phyloP scores from a whole-genome alignment of 2,797 vertebrate genomes.

The Enteromius argenteus region DNA sequence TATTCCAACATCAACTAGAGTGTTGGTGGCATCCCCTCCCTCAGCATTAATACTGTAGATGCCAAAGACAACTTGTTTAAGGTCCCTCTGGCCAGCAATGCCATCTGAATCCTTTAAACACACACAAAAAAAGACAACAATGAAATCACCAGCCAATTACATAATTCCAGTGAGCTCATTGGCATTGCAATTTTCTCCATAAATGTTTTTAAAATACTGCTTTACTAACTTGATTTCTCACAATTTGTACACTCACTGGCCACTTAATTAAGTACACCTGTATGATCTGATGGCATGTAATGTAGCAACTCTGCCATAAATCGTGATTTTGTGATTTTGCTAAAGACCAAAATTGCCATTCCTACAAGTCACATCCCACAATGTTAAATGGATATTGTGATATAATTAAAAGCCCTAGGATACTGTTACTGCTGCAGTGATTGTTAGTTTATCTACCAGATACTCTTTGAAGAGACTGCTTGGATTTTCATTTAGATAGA shows the following conservation, averaged over 20 bases:
- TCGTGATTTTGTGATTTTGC: not conserved
- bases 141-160: not conserved
- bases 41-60: not conserved
- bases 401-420: not conserved
- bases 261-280: conserved; percentile 2
- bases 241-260: not conserved
- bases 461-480: conserved; percentile 14
- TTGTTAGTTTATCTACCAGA: conserved; percentile 5
- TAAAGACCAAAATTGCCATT: too few relatives aligned
- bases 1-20: conserved; percentile 25
- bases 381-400: not conserved
- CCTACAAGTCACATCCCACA: too few relatives aligned
- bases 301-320: not conserved
- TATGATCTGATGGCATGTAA: not conserved
- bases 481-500: conserved; percentile 9
- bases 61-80: not conserved
- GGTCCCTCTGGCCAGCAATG: not conserved
- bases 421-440: not conserved
- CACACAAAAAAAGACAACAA: not conserved
- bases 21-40: not conserved
- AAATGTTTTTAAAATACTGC: not conserved
- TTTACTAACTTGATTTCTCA: not conserved
- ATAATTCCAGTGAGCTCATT: not conserved
- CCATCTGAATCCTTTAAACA: conserved; percentile 17
- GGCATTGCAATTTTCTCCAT: not conserved